Evolutionary conservation across 2,888 invertebrate genomes (phyloP), one percentile per base, ranked within the genome.

Genomic region (Acrocera orbiculus): DNA sequence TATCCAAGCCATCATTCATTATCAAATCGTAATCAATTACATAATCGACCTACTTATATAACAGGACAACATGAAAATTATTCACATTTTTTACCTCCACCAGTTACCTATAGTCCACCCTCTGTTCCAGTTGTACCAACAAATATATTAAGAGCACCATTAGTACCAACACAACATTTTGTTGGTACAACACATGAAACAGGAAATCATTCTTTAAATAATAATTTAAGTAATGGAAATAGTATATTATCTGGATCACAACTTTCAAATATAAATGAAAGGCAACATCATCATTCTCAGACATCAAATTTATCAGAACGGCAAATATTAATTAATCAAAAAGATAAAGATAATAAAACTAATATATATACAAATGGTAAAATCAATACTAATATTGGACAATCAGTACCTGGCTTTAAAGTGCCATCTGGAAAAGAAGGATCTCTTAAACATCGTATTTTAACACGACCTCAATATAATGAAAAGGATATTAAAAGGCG

Each of bases 391-490:
- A 16, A 16, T 16, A 16, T 9, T 26, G 9, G 4, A n/a, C n/a
- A 23, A 30, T 11, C 30, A 16, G 20, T 30, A 19, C 47, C 45
- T 7, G 49, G 49, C 33, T 54, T 54, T 33, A 54, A 54, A 41
- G 62, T 67, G 29, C 67, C 67, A 25, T 62, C 62, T 11, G 71
- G 71, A 22, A 70, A 70, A 44, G 70, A 70, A 49, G 70, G 71
- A 17, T 70, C 70, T 30, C 50, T 71, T 31, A 73, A 73, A 48
- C 71, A 73, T 50, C 58, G 72, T 40, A 66, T 73, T 42, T 54
- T 72, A 40, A 64, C 63, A 13, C 60, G 70, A 35, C 68, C 70
- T 8, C 66, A 69, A 6, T 58, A 60, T 34, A 58, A 57, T 38
- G 50, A 47, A 28, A 43, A 39, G 10, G 50, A 40, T 31, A 16